Base-by-base conservation (phyloP, 2,888 invertebrate genomes). In the Lamellibrachia satsuma region DNA sequence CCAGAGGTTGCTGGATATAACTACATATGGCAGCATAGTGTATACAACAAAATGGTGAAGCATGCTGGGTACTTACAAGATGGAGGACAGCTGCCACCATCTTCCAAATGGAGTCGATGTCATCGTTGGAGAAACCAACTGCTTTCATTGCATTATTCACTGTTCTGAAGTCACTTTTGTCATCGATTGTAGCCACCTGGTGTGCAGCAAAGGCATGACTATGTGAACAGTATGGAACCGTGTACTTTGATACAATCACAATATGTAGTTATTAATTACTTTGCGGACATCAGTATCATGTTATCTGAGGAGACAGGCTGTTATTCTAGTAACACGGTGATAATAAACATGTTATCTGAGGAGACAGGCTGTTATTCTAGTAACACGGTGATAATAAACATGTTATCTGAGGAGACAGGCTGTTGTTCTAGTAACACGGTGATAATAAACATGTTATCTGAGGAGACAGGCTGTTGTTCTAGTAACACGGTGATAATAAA, bases 71-170 rank as follows among this genome's bases (percentile, higher is more conserved):
- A 95, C 97, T 97, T 95, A 98, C 99, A 97, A 99, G 97, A 95
- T 99, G 98, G 92, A 99, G 97, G 94, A 99, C 98, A 22, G 98
- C 98, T 52, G 98, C 98, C 1, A 99, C 98, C 1, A 99, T 97
- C 93, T 98, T 98, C 99, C 99, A 99, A 91, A 99, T 97, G 11
- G 98, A 98, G 93, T 98, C 98, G 11, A 98, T 97, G 95, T 98
- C 98, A 1, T 97, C 97, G 27, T 97, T 97, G 1, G 97, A 96
- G 96, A 99, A 98, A 91, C 98, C 98, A 52, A 99, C 97, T 0
- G 98, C 98, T 95, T 97, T 98, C 97, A 99, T 98, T 27, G 99
- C 99, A 94, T 97, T 97, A 95, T 97, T 97, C 15, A 99, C 98
- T 91, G 97, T 97, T 95, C 98, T 98, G 96, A 98, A 98, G 95